These are phyloP conservation scores for Cyclargus thomasi DNA, from an alignment of 1,140 invertebrate species.

Conservation along the genomic window DNA sequence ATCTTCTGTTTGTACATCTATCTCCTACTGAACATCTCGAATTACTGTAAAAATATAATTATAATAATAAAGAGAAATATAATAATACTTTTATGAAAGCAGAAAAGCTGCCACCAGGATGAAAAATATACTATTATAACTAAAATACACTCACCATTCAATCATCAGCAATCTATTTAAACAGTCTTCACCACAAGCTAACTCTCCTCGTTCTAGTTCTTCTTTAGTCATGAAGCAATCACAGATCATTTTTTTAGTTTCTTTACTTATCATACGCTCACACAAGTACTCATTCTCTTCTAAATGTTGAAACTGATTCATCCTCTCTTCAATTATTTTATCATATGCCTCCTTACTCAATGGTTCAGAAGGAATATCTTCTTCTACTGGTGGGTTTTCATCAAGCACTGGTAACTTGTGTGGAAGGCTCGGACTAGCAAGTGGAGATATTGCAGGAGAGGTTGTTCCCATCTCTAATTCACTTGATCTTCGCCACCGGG, in stretches of 20 bases:
- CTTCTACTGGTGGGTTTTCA: conserved; percentile 41
- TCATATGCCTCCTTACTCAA: conserved; percentile 65
- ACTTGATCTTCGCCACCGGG: conserved; percentile 87
- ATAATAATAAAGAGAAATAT: background rate
- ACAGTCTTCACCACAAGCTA: conserved; percentile 96
- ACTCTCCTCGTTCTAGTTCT: conserved; percentile 87
- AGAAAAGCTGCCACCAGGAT: too few species aligned
- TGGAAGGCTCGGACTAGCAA: conserved; percentile 57
- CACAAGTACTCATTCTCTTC: conserved; percentile 91
- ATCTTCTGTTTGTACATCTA: conserved; percentile 94
- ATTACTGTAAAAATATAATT: conserved; percentile 80
- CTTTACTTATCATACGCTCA: conserved; percentile 87
- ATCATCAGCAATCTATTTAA: conserved; percentile 97
- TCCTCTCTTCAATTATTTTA: conserved; percentile 81
- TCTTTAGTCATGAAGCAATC: conserved; percentile 94
- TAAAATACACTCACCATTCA: conserved; percentile 86
- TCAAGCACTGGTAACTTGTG: conserved; percentile 44
- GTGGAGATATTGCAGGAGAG: conserved; percentile 57
- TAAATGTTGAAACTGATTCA: conserved; percentile 87
- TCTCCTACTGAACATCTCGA: conserved; percentile 90
- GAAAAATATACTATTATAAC: background rate
- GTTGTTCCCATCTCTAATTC: conserved; percentile 84
- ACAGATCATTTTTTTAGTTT: conserved; percentile 95
- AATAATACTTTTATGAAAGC: background rate
- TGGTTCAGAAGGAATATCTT: conserved; percentile 35